Evolutionary conservation across 1,140 invertebrate species (phyloP).

Genomic region (Theocolax elegans): DNA sequence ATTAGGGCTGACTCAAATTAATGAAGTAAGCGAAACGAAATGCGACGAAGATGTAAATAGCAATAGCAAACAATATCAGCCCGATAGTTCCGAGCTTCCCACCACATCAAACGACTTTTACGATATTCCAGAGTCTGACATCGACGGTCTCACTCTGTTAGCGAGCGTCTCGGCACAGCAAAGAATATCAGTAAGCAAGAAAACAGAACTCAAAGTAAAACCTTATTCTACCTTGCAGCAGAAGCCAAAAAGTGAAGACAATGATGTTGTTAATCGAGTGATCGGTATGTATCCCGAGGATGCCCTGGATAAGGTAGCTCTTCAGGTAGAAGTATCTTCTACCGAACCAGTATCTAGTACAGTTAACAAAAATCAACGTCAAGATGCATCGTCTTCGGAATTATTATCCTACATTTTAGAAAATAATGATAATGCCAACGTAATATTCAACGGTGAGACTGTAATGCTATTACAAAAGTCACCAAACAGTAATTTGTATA

Average conservation of each 20-base stretch:
- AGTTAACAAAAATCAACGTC: constrained; percentile 24
- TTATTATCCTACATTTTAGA: constrained; percentile 34
- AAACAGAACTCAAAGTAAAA: constrained; percentile 55
- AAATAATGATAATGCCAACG: constrained; percentile 57
- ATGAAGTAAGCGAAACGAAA: not conserved
- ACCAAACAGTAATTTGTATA: constrained; percentile 65
- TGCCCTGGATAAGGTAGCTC: constrained; percentile 52
- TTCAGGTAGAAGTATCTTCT: constrained; percentile 57
- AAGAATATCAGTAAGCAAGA: not conserved
- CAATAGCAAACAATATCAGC: not conserved
- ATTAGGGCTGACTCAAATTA: not conserved
- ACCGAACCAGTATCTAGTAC: constrained; percentile 32
- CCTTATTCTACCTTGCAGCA: constrained; percentile 51
- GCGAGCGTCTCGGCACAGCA: constrained; percentile 57
- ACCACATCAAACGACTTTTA: not conserved
- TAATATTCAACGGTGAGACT: constrained; percentile 64
- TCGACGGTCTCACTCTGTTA: constrained; percentile 61
- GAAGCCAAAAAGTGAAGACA: constrained; percentile 9
- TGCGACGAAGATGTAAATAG: not conserved
- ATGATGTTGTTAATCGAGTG: constrained; percentile 41
- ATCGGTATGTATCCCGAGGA: constrained; percentile 55
- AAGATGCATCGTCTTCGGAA: constrained; percentile 4
- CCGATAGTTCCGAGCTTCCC: not conserved
- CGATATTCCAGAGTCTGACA: constrained; percentile 7
- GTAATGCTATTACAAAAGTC: constrained; percentile 61